Evolutionary conservation across 1,140 invertebrate genomes (phyloP).

Genomic region (Latrodectus geometricus): DNA sequence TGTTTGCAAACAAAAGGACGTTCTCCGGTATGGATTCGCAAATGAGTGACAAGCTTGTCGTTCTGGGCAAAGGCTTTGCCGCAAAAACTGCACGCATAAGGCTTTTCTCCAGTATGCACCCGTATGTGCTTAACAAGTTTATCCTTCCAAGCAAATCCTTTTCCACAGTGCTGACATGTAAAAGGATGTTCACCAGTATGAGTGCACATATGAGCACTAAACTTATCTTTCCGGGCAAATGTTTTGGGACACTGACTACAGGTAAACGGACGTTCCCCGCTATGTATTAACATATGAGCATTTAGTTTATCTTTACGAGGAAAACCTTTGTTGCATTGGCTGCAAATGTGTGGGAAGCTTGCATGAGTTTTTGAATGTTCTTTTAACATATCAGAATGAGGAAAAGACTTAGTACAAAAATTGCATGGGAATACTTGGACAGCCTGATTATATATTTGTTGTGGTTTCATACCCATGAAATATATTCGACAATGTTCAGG

Average conservation of each 20-base stretch:
- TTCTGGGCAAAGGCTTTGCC: conserved; percentile 62
- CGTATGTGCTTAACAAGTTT: conserved; percentile 68
- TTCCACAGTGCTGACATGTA: conserved; percentile 68
- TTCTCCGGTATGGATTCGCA: conserved; percentile 69
- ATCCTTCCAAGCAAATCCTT: conserved; percentile 68
- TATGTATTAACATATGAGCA: conserved; percentile 80
- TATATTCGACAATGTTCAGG: conserved; percentile 51
- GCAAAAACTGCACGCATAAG: conserved; percentile 65
- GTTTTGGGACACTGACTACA: conserved; percentile 88
- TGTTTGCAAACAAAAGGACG: conserved; percentile 65
- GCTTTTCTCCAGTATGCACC: conserved; percentile 65
- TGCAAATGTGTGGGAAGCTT: conserved; percentile 59
- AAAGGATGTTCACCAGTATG: conserved; percentile 99
- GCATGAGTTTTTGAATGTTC: conserved; percentile 54
- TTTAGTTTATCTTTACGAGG: conserved; percentile 80
- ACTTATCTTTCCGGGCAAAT: conserved; percentile 74
- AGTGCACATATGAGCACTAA: conserved; percentile 86
- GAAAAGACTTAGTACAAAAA: conserved; percentile 63
- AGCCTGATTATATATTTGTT: conserved; percentile 23
- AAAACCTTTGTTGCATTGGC: conserved; percentile 78
- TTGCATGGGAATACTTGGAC: conserved; percentile 51
- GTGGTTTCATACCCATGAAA: conserved; percentile 51
- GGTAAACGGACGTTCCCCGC: conserved; percentile 87
- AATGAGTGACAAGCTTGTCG: conserved; percentile 68
- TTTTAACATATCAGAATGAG: conserved; percentile 60